Evolutionary conservation across 1,140 invertebrate species (phyloP), one percentile per base, ranked within the genome.

Genomic region (Aphidius ervi): DNA sequence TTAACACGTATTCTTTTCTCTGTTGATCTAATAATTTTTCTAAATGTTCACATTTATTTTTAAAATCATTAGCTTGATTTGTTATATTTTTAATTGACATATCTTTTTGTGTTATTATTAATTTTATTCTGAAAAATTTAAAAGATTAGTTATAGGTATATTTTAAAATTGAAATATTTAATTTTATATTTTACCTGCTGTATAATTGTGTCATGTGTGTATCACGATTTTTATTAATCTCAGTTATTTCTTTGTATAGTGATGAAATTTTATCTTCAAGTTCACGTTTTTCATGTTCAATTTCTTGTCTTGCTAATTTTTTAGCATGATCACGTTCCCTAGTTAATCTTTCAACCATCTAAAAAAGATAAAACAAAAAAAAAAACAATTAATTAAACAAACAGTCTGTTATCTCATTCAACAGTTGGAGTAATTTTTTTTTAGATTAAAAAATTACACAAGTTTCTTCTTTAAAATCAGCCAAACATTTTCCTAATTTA

Each of bases 1-100:
- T 83, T 0, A 83, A 70, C 59, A 85, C 78, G 65, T 84, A 88
- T 67, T 89, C 87, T 63, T 87, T 88, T 45, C 89, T 80, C 72
- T 91, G 88, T 62, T 90, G 86, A 65, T 90, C 84, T 56, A 92
- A 71, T 58, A 91, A 83, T 63, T 86, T 86, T 70, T 93, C 90
- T 48, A 93, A 74, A 61, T 91, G 84, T 8, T 86, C 79, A 65
- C 89, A 89, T 68, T 87, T 88, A 68, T 88, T 85, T 58, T 87
- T 81, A 40, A 87, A 76, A 10, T 85, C 84, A 54, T 84, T 82
- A 40, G 86, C 81, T 69, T 92, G 87, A 31, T 86, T 83, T 39
- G 84, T 85, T 3, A 92, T 74, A 62, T 88, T 83, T 61, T 85
- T 83, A 41, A 92, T 83, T 8, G 86, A 83, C 31, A 90, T 84